Conservation (phyloP, 64 coral and sea anemone species). For the Platygyra sinensis region DNA sequence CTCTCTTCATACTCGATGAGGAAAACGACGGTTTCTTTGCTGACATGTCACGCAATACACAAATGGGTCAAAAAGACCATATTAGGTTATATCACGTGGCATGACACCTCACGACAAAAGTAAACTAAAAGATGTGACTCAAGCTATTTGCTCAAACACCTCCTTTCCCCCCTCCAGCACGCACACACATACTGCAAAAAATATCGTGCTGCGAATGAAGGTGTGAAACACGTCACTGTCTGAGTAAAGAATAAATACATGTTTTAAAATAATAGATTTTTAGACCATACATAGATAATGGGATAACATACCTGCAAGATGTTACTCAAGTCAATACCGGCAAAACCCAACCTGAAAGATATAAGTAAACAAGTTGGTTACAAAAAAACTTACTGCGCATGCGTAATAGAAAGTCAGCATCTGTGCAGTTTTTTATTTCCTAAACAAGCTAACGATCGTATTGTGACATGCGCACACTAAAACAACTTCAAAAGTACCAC, state of each 20-base stretch:
- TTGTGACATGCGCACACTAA: not conserved
- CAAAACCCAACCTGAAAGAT: constrained; percentile 69
- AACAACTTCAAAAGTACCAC: not conserved
- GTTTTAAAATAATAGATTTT: not conserved
- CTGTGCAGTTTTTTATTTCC: not conserved
- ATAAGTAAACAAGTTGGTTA: not conserved
- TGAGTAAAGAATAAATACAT: not conserved
- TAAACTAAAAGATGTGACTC: no score
- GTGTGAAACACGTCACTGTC: no score
- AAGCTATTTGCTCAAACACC: not conserved
- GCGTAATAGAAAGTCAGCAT: constrained; percentile 30
- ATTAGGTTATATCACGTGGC: no score
- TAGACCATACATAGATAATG: not conserved
- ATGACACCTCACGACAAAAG: no score
- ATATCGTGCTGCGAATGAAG: no score
- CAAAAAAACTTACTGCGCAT: constrained; percentile 59
- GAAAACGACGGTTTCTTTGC: no score
- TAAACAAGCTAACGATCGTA: not conserved
- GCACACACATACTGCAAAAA: not conserved
- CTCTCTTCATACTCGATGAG: no score
- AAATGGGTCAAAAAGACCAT: no score
- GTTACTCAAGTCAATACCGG: constrained; percentile 93
- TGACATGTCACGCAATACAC: no score
- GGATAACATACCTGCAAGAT: constrained; percentile 81
- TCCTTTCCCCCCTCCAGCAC: not conserved